Conservation (phyloP, 2,797 vertebrate genomes). For the Notamacropus eugenii region DNA sequence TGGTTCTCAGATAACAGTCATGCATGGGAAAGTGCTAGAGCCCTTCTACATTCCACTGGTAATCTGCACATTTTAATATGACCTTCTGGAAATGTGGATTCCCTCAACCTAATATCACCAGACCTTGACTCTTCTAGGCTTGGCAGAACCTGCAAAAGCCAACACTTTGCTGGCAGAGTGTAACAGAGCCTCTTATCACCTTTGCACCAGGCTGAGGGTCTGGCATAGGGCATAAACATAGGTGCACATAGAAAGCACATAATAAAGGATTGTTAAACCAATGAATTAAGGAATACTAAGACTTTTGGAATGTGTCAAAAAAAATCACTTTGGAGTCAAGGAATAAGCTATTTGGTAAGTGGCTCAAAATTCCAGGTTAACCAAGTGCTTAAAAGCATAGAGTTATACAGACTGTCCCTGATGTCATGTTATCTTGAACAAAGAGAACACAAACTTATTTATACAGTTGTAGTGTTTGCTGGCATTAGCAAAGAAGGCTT, state of each 20-base stretch:
- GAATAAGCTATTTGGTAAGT: constrained; percentile 1
- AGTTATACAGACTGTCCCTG: neutral
- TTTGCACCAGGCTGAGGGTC: neutral
- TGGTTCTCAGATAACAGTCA: neutral
- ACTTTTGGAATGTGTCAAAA: neutral
- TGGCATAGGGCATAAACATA: neutral
- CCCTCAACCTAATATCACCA: neutral
- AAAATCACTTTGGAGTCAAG: neutral
- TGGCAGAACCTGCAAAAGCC: neutral
- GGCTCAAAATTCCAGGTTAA: neutral
- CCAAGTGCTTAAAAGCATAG: neutral
- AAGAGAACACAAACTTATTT: neutral
- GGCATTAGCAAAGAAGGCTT: neutral
- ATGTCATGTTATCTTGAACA: constrained; percentile 1
- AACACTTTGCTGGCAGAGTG: neutral
- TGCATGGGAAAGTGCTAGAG: neutral
- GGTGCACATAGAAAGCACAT: neutral
- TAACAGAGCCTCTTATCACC: neutral
- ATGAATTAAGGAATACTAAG: neutral
- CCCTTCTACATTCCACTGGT: neutral
- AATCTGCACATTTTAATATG: neutral
- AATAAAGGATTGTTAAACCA: neutral
- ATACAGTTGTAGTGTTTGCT: neutral
- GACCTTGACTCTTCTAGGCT: neutral
- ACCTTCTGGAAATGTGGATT: neutral